phyloP scores from a whole-genome alignment of 2,797 vertebrate genomes.

The Urosaurus nigricauda region DNA sequence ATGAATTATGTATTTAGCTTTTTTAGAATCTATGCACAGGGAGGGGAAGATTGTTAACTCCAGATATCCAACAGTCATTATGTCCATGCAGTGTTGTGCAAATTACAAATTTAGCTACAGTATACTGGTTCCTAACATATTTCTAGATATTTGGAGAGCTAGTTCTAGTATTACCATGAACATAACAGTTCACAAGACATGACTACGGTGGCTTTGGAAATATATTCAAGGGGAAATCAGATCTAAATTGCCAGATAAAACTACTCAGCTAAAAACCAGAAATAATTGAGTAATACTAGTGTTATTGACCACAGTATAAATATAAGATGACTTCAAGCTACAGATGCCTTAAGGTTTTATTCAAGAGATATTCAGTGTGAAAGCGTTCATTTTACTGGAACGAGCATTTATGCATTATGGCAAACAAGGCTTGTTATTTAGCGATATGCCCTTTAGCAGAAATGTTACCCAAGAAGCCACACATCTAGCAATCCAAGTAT shows the following conservation, averaged over 20 bases:
- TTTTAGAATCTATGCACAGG: background rate
- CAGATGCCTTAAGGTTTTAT: constrained; percentile 10
- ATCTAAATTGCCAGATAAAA: background rate
- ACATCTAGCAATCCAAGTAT: constrained; percentile 53
- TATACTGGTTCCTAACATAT: background rate
- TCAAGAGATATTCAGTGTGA: constrained; percentile 29
- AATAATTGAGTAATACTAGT: constrained; percentile 11
- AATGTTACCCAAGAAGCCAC: constrained; percentile 43
- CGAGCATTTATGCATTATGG: constrained; percentile 32
- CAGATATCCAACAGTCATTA: background rate
- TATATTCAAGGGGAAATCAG: background rate
- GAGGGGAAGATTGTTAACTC: no score
- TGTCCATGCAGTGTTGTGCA: background rate
- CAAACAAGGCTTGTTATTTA: constrained; percentile 54
- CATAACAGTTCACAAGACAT: background rate
- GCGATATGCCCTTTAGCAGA: constrained; percentile 39
- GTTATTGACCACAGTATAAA: constrained; percentile 15
- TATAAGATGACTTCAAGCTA: constrained; percentile 41
- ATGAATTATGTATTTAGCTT: background rate
- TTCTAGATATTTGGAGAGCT: background rate
- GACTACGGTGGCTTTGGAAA: background rate
- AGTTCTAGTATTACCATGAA: background rate
- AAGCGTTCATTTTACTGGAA: constrained; percentile 3
- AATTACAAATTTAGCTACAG: background rate
- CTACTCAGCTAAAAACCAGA: background rate